phyloP scores from a whole-genome alignment of 2,113 vertebrate genomes.

The Alethe diademata region DNA sequence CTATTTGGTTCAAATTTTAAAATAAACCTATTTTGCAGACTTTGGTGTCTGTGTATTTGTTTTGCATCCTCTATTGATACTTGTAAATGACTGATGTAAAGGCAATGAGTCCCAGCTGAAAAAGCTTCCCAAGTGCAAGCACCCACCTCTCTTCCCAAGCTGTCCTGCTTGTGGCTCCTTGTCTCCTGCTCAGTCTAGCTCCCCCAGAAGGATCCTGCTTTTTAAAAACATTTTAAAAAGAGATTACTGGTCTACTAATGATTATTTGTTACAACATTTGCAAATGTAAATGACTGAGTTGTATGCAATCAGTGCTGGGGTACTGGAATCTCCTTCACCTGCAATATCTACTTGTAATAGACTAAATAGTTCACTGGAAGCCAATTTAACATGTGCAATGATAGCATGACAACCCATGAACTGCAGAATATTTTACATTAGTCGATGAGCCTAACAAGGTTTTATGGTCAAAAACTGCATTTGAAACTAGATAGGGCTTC shows the following conservation, averaged over 20 bases:
- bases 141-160: background rate
- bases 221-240: background rate
- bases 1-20: constrained; percentile 1
- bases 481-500: accelerated
- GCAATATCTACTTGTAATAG: background rate
- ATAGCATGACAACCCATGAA: background rate
- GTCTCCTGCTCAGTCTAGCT: background rate
- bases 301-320: background rate
- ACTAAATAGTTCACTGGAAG: background rate
- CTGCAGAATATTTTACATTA: background rate
- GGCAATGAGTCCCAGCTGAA: background rate
- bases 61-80: background rate
- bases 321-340: background rate
- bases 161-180: accelerated
- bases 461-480: background rate
- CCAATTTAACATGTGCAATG: background rate
- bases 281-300: background rate
- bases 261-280: background rate
- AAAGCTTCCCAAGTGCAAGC: background rate
- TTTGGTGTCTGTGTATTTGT: background rate
- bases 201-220: background rate
- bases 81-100: background rate
- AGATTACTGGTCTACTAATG: background rate
- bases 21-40: constrained; percentile 47
- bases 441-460: background rate